Percentiles rank a stretch among this genome's conserved stretches.
Conservation (phyloP, 1,140 invertebrate species). For the Hetaerina americana region DNA sequence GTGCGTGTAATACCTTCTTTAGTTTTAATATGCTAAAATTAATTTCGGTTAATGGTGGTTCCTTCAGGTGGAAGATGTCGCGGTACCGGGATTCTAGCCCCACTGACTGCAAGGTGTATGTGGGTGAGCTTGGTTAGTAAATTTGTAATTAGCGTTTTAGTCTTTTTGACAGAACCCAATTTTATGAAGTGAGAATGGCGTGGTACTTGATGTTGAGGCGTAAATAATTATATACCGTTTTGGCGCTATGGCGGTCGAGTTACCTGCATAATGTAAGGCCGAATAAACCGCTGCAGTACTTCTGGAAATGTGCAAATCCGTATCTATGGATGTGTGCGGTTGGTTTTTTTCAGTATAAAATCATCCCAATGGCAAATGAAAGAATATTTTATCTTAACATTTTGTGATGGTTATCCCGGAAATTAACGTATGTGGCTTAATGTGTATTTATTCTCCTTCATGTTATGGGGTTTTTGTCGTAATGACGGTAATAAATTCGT, state of each 20-base stretch:
- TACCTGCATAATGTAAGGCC: background rate
- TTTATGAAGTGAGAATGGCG: background rate
- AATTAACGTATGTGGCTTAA: too few species aligned
- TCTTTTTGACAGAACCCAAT: background rate
- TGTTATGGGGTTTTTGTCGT: too few species aligned
- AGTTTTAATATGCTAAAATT: background rate
- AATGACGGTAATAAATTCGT: too few species aligned
- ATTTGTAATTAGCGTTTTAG: constrained; percentile 3
- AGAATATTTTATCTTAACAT: too few species aligned
- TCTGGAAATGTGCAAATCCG: too few species aligned
- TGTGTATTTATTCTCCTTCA: too few species aligned
- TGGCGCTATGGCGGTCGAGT: background rate
- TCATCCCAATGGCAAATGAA: too few species aligned
- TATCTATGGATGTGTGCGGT: too few species aligned
- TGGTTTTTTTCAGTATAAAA: too few species aligned
- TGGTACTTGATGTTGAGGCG: background rate
- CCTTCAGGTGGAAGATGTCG: constrained; percentile 43
- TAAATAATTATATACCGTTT: constrained; percentile 1
- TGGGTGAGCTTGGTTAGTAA: constrained; percentile 74
- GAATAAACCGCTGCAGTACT: background rate
- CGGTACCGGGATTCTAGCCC: constrained; percentile 41
- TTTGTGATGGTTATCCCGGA: too few species aligned
- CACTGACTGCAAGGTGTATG: constrained; percentile 90
- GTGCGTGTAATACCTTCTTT: background rate
- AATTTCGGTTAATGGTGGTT: too few species aligned